These are phyloP conservation scores for Leucozona laternaria DNA, from an alignment of 2,888 invertebrate species.

Conservation along the genomic window DNA sequence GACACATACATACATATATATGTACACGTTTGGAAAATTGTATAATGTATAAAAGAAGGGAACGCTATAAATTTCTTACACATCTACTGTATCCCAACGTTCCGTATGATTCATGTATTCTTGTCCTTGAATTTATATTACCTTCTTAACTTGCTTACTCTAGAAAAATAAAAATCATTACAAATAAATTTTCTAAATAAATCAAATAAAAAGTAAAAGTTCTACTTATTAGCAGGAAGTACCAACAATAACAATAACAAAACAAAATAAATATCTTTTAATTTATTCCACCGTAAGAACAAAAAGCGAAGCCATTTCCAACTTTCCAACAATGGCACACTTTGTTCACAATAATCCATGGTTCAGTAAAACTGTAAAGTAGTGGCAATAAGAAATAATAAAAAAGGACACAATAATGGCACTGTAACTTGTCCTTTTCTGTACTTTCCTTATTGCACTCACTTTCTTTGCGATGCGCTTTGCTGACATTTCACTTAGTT, in stretches of 20 bases:
- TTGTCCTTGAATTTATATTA: background rate
- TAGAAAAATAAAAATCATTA: background rate
- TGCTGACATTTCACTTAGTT: conserved; percentile 58
- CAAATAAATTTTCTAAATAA: background rate
- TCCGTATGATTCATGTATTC: background rate
- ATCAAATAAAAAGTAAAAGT: background rate
- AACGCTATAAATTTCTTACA: too few relatives aligned
- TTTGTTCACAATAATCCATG: conserved; percentile 31
- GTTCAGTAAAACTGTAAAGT: conserved; percentile 50
- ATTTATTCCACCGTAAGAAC: conserved; percentile 11
- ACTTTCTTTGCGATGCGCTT: conserved; percentile 14
- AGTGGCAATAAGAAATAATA: conserved; percentile 32
- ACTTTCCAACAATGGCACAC: conserved; percentile 22
- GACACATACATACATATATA: too few relatives aligned
- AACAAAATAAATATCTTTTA: conserved; percentile 1
- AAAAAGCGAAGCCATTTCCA: conserved; percentile 6
- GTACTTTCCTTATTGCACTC: background rate
- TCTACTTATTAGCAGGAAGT: background rate
- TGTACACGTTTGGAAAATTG: too few relatives aligned
- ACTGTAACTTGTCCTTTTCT: conserved; percentile 26
- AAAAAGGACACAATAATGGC: conserved; percentile 46
- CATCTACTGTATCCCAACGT: background rate
- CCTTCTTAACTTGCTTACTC: background rate
- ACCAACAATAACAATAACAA: background rate
- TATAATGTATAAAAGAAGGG: too few relatives aligned